Conservation (phyloP, 2,888 invertebrate species). For the Urechis unicinctus region DNA sequence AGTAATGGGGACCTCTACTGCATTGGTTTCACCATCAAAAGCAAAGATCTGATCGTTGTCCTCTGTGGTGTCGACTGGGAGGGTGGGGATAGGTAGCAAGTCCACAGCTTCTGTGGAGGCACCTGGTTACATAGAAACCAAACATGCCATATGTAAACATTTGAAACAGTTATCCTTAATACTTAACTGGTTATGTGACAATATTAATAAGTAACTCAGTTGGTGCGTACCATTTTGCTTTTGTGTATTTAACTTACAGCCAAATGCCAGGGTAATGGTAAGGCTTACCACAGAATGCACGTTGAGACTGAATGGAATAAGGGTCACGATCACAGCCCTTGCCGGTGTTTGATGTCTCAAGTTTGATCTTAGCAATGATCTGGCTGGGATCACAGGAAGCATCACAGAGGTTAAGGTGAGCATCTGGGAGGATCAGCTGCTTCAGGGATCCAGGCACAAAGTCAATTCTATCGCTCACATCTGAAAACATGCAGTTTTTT, state of each 20-base stretch:
- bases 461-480: background rate
- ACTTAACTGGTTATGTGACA: too few species aligned
- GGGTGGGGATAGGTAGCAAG: conserved; percentile 74
- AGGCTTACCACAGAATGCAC: conserved; percentile 69
- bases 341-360: conserved; percentile 80
- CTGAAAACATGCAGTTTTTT: too few species aligned
- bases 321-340: conserved; percentile 95
- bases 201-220: too few species aligned
- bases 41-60: conserved; percentile 88
- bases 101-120: conserved; percentile 77
- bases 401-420: conserved; percentile 53
- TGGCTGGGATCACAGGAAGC: conserved; percentile 51
- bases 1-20: conserved; percentile 57
- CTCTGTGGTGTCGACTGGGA: conserved; percentile 74
- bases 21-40: conserved; percentile 86
- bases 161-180: too few species aligned
- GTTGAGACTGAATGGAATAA: conserved; percentile 76
- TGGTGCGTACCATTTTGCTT: too few species aligned
- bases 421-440: conserved; percentile 57
- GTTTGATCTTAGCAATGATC: conserved; percentile 56
- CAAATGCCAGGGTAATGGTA: background rate
- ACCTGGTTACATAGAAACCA: conserved; percentile 55
- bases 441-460: background rate
- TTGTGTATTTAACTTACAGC: background rate
- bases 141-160: too few species aligned